Evolutionary conservation across 2,113 vertebrate genomes (phyloP).

Genomic region (Xiphophorus maculatus): DNA sequence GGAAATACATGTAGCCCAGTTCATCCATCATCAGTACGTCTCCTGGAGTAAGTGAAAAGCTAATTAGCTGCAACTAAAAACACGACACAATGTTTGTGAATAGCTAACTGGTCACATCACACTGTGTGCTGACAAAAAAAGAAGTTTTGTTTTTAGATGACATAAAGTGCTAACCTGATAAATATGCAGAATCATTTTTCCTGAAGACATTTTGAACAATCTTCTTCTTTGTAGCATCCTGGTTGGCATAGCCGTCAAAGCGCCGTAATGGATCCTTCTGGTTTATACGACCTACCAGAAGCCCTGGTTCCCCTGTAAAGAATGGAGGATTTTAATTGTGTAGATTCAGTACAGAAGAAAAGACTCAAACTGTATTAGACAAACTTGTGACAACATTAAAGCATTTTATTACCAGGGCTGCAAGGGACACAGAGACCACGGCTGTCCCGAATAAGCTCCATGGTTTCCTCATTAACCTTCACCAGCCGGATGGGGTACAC

Average conservation of each 20-base stretch:
- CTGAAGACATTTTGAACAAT: constrained; percentile 85
- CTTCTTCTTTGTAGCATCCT: constrained; percentile 89
- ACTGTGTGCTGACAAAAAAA: too few species aligned
- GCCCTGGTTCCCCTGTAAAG: constrained; percentile 78
- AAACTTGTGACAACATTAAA: neutral
- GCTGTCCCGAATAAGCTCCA: constrained; percentile 85
- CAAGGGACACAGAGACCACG: constrained; percentile 87
- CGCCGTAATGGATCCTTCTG: constrained; percentile 88
- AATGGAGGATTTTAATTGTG: neutral
- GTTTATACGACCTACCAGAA: constrained; percentile 89
- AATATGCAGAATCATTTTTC: constrained; percentile 88
- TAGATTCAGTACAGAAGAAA: neutral
- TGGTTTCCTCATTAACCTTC: constrained; percentile 88
- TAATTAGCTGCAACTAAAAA: neutral
- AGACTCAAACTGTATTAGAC: neutral
- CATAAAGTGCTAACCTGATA: constrained; percentile 83
- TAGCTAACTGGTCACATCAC: neutral
- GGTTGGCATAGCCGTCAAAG: constrained; percentile 89
- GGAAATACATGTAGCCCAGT: constrained; percentile 93
- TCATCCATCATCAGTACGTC: constrained; percentile 94
- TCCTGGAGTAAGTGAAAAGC: constrained; percentile 68
- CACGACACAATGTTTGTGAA: too few species aligned
- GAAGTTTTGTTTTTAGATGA: neutral
- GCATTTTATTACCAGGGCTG: constrained; percentile 78
- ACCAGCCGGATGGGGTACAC: constrained; percentile 90